Evolutionary conservation across 1,140 invertebrate genomes (phyloP), one percentile per base, ranked within the genome.

Genomic region (Conopomorpha cramerella): DNA sequence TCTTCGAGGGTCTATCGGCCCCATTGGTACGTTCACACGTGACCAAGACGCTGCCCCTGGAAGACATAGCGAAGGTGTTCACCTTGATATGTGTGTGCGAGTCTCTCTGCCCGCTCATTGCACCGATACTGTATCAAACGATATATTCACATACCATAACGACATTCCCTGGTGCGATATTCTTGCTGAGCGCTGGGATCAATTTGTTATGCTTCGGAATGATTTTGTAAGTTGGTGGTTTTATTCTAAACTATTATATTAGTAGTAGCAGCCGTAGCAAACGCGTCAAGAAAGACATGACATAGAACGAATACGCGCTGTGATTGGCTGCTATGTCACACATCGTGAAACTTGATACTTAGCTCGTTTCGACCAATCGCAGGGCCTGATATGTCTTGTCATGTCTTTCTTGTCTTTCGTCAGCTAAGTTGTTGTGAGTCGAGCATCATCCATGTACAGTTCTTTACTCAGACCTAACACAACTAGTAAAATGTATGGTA

Each of bases 51-150:
- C 77, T 87, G n/a, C 81, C 82, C 2, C 27, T 68, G 3, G 77
- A 84, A 16, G 87, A 89, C 57, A 74, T 84, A 39, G 87, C 87
- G 56, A 83, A 84, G 61, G 77, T 84, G 17, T 86, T 86, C 45
- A 84, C 85, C 0, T 58, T 87, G 14, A 81, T 82, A 58, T 81
- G 82, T 25, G 79, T 80, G 8, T 55, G 85, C 18, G 86, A 89
- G 56, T 82, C 82, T 8, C 52, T 87, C 26, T 66, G 80, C 23
- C 84, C 84, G 12, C 62, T 88, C 16, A 43, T 81, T 6, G 78
- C 84, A 3, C 77, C 82, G 1, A 78, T 82, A 4, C 36, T 87
- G 1, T 89, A 86, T 39, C 84, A 81, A 14, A 51, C 79, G 0
- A 58, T 88, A 26, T 90, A 89, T 42, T 77, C 78, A 18, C 43